Conservation (phyloP, 2,113 vertebrate genomes). For the Otocyon megalotis region DNA sequence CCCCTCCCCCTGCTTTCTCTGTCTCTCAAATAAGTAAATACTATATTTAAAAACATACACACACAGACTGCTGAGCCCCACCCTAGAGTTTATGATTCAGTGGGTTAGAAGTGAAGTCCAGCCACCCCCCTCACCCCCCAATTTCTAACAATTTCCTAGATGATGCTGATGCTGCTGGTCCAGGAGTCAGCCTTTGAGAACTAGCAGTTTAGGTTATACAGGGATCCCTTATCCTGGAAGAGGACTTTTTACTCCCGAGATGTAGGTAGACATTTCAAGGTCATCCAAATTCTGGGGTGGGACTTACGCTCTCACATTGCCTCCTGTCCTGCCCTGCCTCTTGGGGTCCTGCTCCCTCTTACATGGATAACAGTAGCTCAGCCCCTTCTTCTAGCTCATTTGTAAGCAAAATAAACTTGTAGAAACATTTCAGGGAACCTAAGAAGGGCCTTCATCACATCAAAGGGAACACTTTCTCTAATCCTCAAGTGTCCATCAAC, state of each 20-base stretch:
- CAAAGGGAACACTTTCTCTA: not conserved
- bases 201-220: not conserved
- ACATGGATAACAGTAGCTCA: not conserved
- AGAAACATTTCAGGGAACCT: not conserved
- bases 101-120: not conserved
- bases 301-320: not conserved
- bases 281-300: not conserved
- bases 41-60: not conserved
- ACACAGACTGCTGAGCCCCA: not conserved
- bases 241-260: not conserved
- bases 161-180: not conserved
- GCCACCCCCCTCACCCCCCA: fast-evolving
- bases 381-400: not conserved
- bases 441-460: not conserved
- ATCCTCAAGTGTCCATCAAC: not conserved
- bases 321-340: not conserved
- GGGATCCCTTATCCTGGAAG: not conserved
- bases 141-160: not conserved
- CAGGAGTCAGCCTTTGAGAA: not conserved
- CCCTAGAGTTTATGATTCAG: not conserved
- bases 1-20: too few relatives aligned
- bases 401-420: not conserved
- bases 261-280: not conserved
- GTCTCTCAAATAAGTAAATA: not conserved
- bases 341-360: not conserved